Conservation (phyloP, 2,113 vertebrate genomes). For the Peromyscus maniculatus region DNA sequence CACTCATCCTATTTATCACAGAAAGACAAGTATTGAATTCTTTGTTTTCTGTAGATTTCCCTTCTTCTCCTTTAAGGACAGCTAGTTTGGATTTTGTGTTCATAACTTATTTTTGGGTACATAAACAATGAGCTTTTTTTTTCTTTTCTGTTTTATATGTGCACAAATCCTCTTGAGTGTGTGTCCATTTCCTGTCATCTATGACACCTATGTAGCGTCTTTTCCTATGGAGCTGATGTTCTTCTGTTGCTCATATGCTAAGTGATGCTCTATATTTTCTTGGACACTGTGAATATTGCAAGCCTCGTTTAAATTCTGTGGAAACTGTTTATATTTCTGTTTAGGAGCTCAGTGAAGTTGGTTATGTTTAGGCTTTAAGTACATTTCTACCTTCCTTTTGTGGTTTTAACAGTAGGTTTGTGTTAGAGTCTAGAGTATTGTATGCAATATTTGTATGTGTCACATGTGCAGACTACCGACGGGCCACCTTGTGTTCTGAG, state of each 20-base stretch:
- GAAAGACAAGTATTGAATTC: neutral
- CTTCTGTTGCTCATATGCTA: neutral
- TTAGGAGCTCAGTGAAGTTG: neutral
- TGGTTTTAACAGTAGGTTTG: neutral
- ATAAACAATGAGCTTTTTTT: neutral
- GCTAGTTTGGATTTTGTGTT: neutral
- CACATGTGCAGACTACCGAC: accelerated
- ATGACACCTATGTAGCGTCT: neutral
- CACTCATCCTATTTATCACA: neutral
- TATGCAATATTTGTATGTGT: neutral
- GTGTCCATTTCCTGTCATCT: neutral
- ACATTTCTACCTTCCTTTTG: neutral
- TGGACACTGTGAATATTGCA: neutral
- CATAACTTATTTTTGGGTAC: neutral
- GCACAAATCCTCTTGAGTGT: neutral
- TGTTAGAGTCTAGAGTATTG: neutral
- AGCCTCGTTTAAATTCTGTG: neutral
- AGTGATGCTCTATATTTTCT: constrained; percentile 4
- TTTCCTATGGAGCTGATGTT: neutral
- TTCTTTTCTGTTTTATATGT: neutral
- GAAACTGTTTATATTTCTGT: neutral
- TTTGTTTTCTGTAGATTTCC: neutral
- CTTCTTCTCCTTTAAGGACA: neutral
- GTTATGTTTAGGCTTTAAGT: neutral
- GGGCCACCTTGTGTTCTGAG: accelerated